A percentile compares a stretch with the other conserved stretches of the same genome.
These are phyloP conservation scores for Catharus fuscescens DNA, from an alignment of 2,113 vertebrate genomes.

Conservation along the genomic window DNA sequence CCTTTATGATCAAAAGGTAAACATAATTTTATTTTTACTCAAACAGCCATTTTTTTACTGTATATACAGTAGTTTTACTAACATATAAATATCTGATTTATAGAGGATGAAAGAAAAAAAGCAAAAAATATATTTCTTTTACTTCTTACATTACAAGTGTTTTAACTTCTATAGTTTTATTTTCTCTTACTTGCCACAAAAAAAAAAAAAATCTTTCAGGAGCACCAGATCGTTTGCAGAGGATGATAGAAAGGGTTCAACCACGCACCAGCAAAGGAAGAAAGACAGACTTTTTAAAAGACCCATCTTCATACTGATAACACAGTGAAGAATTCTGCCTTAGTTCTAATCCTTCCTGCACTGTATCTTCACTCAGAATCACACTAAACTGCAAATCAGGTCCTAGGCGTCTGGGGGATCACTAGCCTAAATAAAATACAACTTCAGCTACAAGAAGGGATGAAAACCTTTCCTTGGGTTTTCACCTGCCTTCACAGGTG, in stretches of 20 bases:
- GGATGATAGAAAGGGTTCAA: neutral
- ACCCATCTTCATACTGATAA: neutral
- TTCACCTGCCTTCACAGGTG: neutral
- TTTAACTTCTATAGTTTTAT: neutral
- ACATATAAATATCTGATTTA: neutral
- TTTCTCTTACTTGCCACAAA: neutral
- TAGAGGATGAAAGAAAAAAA: neutral
- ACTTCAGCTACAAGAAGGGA: neutral
- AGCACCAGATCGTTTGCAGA: neutral
- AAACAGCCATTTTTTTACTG: neutral
- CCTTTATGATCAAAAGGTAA: slow-evolving; percentile 33
- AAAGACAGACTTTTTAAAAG: neutral
- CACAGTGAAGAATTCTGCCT: neutral
- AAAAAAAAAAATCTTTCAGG: neutral
- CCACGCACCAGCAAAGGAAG: neutral
- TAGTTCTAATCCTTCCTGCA: neutral
- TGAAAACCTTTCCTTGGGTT: neutral
- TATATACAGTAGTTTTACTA: slow-evolving; percentile 4
- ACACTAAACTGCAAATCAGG: neutral
- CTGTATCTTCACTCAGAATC: neutral
- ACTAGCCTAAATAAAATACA: neutral
- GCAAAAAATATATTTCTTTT: neutral
- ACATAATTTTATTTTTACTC: neutral
- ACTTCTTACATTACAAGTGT: neutral
- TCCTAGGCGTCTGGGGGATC: neutral